phyloP scores from a whole-genome alignment of 1,140 invertebrate genomes.

The Sipha flava region DNA sequence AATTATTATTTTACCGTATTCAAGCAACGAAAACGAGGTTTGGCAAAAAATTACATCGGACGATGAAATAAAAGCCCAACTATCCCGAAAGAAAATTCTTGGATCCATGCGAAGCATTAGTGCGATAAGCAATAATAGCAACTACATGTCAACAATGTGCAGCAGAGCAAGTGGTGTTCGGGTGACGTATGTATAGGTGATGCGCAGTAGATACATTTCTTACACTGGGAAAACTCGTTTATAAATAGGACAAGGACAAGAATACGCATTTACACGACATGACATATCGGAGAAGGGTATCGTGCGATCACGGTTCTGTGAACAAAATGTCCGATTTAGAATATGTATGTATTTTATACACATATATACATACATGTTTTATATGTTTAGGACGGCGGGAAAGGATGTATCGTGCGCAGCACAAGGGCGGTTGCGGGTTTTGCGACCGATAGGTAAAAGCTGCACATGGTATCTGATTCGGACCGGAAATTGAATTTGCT shows the following conservation, averaged over 20 bases:
- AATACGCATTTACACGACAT: conserved; percentile 10
- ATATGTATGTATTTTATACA: not conserved
- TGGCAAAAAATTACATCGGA: too few species aligned
- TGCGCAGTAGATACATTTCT: not conserved
- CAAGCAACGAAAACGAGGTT: too few species aligned
- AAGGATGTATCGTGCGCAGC: not conserved
- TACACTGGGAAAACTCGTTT: not conserved
- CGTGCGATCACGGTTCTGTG: conserved; percentile 24
- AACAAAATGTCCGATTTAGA: conserved; percentile 26
- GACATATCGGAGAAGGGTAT: conserved; percentile 12
- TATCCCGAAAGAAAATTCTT: too few species aligned
- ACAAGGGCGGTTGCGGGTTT: not conserved
- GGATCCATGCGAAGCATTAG: too few species aligned
- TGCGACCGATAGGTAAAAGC: conserved; percentile 22
- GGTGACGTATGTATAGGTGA: not conserved
- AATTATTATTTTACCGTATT: too few species aligned
- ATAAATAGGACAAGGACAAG: not conserved
- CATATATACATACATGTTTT: not conserved
- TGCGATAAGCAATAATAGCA: too few species aligned
- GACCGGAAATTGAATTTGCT: conserved; percentile 33
- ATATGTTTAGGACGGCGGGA: not conserved
- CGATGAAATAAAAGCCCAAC: too few species aligned
- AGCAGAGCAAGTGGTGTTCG: too few species aligned
- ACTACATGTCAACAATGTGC: too few species aligned
- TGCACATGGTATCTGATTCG: conserved; percentile 27